Percentiles rank a stretch among this genome's conserved stretches.
Evolutionary conservation across 2,113 vertebrate species (phyloP).

Genomic region (Azemiops feae): DNA sequence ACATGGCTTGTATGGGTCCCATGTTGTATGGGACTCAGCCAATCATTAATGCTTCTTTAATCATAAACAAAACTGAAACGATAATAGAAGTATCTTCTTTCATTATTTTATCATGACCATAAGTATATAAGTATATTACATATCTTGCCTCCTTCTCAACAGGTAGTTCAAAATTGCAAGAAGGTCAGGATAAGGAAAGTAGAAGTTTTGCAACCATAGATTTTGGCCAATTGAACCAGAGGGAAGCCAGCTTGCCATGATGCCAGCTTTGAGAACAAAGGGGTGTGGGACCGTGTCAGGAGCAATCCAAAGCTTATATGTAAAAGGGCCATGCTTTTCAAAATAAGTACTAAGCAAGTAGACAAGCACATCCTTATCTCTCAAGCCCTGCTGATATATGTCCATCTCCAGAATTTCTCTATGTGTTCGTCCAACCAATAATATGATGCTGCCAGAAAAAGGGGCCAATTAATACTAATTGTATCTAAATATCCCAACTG

Average conservation of each 20-base stretch:
- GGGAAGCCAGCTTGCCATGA: neutral
- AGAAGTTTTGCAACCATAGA: neutral
- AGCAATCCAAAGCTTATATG: neutral
- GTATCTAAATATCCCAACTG: slow-evolving; percentile 17
- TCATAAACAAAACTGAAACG: neutral
- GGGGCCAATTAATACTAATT: slow-evolving; percentile 30
- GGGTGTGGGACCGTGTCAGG: neutral
- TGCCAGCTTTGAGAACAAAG: neutral
- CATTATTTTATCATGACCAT: neutral
- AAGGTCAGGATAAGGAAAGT: neutral
- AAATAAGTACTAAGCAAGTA: neutral
- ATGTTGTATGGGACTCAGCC: neutral
- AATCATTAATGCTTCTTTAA: neutral
- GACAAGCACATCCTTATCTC: neutral
- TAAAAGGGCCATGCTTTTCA: neutral
- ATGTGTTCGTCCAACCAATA: neutral
- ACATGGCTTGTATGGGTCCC: neutral
- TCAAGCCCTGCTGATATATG: neutral
- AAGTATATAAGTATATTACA: neutral
- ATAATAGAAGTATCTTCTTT: neutral
- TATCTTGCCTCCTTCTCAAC: neutral
- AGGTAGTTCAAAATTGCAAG: neutral
- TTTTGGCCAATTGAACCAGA: neutral
- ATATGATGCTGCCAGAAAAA: neutral
- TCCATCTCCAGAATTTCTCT: neutral